phyloP scores from a whole-genome alignment of 2,113 vertebrate species.

The Aegithalos caudatus region DNA sequence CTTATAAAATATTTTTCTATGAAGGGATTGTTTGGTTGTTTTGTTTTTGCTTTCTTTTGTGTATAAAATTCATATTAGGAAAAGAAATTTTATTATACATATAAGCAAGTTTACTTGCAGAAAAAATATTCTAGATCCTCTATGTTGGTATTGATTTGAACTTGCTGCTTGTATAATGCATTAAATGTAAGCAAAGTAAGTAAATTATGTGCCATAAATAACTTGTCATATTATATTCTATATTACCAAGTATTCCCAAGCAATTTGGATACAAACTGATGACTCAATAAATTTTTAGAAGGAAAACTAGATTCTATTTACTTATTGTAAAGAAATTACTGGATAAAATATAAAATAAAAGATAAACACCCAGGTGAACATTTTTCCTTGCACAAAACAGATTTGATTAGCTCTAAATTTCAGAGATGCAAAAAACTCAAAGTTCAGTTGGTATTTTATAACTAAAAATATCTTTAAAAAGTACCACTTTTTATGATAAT shows the following conservation, averaged over 20 bases:
- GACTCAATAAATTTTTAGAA: neutral
- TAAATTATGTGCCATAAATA: slow-evolving; percentile 24
- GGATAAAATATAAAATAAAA: neutral
- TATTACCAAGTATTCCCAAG: neutral
- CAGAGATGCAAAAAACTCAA: neutral
- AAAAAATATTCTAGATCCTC: neutral
- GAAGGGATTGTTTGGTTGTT: neutral
- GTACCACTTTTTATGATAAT: neutral
- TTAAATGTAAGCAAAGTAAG: neutral
- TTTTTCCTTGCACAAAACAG: neutral
- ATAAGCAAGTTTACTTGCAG: neutral
- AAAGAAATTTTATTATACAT: neutral
- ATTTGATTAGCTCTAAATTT: neutral
- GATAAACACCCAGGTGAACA: neutral
- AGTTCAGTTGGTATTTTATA: fast-evolving
- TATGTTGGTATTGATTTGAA: slow-evolving; percentile 14
- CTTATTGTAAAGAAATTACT: neutral
- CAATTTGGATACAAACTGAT: neutral
- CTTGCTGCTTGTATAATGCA: slow-evolving; percentile 6
- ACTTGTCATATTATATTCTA: neutral
- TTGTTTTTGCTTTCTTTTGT: neutral
- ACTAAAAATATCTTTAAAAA: neutral
- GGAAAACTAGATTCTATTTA: neutral
- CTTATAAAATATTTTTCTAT: neutral
- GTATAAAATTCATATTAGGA: neutral